A percentile compares a stretch with the other conserved stretches of the same genome.
Conservation (phyloP, 2,888 invertebrate genomes). For the Vanessa cardui region DNA sequence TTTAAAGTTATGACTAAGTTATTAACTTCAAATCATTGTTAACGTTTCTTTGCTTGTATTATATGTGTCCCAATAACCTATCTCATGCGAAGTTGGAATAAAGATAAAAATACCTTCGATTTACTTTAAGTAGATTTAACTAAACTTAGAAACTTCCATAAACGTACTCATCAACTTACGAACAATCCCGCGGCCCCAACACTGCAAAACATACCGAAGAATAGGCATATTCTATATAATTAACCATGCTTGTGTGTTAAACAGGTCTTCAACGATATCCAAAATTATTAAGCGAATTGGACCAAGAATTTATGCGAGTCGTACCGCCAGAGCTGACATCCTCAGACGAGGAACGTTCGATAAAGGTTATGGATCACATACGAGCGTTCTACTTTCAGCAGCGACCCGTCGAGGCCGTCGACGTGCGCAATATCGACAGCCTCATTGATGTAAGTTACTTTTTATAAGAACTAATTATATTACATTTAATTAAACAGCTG, state of each 20-base stretch:
- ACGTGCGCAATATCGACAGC: conserved; percentile 79
- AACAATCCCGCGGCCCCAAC: too few relatives aligned
- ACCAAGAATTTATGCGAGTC: conserved; percentile 82
- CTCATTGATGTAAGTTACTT: conserved; percentile 77
- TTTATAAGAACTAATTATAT: neutral
- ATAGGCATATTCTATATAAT: neutral
- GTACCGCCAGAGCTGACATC: conserved; percentile 80
- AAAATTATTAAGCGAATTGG: conserved; percentile 78
- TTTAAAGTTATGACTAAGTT: too few relatives aligned
- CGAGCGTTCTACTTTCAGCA: conserved; percentile 83
- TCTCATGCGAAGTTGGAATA: too few relatives aligned
- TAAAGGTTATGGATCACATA: conserved; percentile 74
- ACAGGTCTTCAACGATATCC: conserved; percentile 83
- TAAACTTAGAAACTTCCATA: too few relatives aligned
- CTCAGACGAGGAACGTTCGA: conserved; percentile 54
- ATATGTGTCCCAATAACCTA: too few relatives aligned
- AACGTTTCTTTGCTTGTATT: too few relatives aligned
- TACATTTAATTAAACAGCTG: neutral
- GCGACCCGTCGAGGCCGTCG: conserved; percentile 78
- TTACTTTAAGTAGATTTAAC: too few relatives aligned
- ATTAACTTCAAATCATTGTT: too few relatives aligned
- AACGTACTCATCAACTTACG: too few relatives aligned
- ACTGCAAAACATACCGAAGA: too few relatives aligned
- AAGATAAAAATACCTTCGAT: too few relatives aligned
- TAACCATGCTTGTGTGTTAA: neutral